Percentiles rank a stretch among this genome's conserved stretches.
Conservation (phyloP, 1,140 invertebrate genomes). For the Trichonephila clavipes region DNA sequence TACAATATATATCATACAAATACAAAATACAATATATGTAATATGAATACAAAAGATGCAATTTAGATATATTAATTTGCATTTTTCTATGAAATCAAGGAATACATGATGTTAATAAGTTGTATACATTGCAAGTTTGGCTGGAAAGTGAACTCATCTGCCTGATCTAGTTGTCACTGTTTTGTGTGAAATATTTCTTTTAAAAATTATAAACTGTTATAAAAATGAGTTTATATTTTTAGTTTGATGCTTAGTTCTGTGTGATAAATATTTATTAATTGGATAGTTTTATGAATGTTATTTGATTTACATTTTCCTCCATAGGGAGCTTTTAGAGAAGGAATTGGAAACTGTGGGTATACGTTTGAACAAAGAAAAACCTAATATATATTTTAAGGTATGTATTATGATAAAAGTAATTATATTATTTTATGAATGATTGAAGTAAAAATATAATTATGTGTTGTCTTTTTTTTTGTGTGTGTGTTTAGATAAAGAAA, state of each 20-base stretch:
- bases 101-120: too few relatives aligned
- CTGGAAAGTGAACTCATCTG: too few relatives aligned
- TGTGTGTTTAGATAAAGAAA: slow-evolving; percentile 89
- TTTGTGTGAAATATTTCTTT: too few relatives aligned
- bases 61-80: too few relatives aligned
- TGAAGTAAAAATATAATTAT: neutral
- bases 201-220: too few relatives aligned
- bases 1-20: too few relatives aligned
- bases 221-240: too few relatives aligned
- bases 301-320: slow-evolving; percentile 16
- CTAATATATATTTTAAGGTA: slow-evolving; percentile 99
- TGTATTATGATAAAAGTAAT: neutral
- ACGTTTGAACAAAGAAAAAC: slow-evolving; percentile 94
- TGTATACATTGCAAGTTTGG: too few relatives aligned
- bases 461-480: neutral
- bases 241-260: neutral
- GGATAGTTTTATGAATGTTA: neutral
- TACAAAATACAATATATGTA: too few relatives aligned
- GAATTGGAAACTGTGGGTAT: slow-evolving; percentile 98
- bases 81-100: too few relatives aligned
- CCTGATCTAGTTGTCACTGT: too few relatives aligned
- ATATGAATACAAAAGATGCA: too few relatives aligned
- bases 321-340: slow-evolving; percentile 89
- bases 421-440: neutral
- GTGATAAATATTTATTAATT: neutral